phyloP scores from a whole-genome alignment of 2,113 vertebrate species.

The Shinisaurus crocodilurus region DNA sequence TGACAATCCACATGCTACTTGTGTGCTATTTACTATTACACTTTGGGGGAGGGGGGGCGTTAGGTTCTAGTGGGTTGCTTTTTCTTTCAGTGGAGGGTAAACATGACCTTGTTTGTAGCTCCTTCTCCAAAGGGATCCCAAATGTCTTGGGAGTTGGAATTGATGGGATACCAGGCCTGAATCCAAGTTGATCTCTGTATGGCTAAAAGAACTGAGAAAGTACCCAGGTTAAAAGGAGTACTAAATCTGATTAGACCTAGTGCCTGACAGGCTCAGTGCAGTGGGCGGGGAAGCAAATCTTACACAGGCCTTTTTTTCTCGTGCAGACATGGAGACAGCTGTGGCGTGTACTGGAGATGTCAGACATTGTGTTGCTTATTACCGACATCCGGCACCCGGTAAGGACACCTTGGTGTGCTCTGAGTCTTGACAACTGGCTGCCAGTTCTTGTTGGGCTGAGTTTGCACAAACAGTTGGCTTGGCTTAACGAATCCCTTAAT shows the following conservation, averaged over 20 bases:
- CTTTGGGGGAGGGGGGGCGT: not conserved
- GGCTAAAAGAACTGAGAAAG: not conserved
- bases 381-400: constrained; percentile 92
- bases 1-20: not conserved
- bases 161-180: not conserved
- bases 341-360: constrained; percentile 95
- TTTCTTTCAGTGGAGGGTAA: not conserved
- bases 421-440: not conserved
- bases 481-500: not conserved
- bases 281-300: not conserved
- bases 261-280: not conserved
- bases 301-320: not conserved
- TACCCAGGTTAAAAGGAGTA: not conserved
- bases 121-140: not conserved
- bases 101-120: not conserved
- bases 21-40: not conserved
- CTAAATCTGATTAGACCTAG: not conserved
- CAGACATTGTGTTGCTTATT: constrained; percentile 89
- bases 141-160: not conserved
- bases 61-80: not conserved
- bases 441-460: not conserved
- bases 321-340: constrained; percentile 92
- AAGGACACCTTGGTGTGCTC: constrained; percentile 44
- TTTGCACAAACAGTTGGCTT: not conserved
- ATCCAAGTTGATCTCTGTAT: not conserved